These are phyloP conservation scores for Oligia latruncula DNA, from an alignment of 2,888 invertebrate genomes.

Conservation along the genomic window DNA sequence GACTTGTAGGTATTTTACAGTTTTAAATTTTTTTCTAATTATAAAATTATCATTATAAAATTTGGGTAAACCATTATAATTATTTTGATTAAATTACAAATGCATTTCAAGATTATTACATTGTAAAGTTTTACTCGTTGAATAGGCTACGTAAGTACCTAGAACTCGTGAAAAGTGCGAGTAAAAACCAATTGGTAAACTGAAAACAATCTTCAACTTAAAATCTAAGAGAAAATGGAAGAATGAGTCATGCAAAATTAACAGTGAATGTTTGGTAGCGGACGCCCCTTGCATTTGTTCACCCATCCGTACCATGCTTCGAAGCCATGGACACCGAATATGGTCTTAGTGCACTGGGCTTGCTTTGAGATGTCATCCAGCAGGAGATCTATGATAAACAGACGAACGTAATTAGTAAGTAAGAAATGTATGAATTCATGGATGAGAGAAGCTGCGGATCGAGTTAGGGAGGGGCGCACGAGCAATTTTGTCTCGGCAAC, in stretches of 20 bases:
- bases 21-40: not conserved
- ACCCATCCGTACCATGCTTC: conserved; percentile 84
- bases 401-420: not conserved
- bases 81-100: conserved; percentile 33
- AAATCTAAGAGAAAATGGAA: conserved; percentile 5
- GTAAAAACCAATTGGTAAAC: not conserved
- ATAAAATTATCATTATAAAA: no score
- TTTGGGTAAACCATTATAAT: no score
- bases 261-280: conserved; percentile 49
- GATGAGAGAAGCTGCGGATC: not conserved
- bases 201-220: conserved; percentile 8
- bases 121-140: not conserved
- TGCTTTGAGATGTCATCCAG: conserved; percentile 78
- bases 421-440: not conserved
- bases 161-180: not conserved
- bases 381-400: conserved; percentile 75
- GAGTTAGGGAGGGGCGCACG: not conserved
- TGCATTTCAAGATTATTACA: conserved; percentile 1
- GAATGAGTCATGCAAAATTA: conserved; percentile 6
- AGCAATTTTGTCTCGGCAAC: not conserved
- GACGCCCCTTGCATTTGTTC: conserved; percentile 68
- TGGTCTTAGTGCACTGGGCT: conserved; percentile 78
- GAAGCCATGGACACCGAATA: conserved; percentile 79
- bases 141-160: not conserved
- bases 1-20: no score